Evolutionary conservation across 2,888 invertebrate species (phyloP), one percentile per base, ranked within the genome.

Genomic region (Cheilosia impressa): DNA sequence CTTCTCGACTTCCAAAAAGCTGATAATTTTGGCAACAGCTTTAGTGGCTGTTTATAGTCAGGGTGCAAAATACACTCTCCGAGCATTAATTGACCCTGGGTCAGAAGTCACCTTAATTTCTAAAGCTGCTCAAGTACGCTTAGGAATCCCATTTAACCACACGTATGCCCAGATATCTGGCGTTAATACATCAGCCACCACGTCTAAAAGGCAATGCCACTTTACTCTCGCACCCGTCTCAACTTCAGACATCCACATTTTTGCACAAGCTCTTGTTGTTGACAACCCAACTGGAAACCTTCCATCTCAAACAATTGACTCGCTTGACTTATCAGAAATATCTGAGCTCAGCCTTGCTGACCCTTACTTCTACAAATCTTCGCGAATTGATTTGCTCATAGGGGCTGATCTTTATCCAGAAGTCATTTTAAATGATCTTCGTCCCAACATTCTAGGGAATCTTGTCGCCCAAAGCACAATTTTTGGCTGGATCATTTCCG

Each of bases 81-180:
- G 65, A 57, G 62, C 62, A 15, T 22, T 62, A 10, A 71, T 58
- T 24, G 58, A 71, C 7, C 71, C 52, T 41, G 71, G 60, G 9
- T 62, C 71, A 2, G 62, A 72, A 50, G 31, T 63, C 0, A 52
- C 58, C n/a, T 24, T 58, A n/a, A 71, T 71, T 10, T 71, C 69
- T 4, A 58, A 34, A 38, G 17, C 57, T 34, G 34, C 57, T 22
- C 68, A 57, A 15, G 13, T 24, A 2, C 69, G 58, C 3, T 38
- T 72, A 34, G 13, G 34, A 1, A 55, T 57, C 7, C 65, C 55
- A n/a, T 38, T 47, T 4, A 75, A 43, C 7, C 15, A 4, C 0
- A 50, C 38, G 4, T 6, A 66, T 58, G 65, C 50, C 2, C 17
- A 47, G 10, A 31, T 65, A 22, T 76, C 76, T 10, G 43, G 47